Conservation (phyloP, 2,113 vertebrate genomes). For the Glaucidium brasilianum region DNA sequence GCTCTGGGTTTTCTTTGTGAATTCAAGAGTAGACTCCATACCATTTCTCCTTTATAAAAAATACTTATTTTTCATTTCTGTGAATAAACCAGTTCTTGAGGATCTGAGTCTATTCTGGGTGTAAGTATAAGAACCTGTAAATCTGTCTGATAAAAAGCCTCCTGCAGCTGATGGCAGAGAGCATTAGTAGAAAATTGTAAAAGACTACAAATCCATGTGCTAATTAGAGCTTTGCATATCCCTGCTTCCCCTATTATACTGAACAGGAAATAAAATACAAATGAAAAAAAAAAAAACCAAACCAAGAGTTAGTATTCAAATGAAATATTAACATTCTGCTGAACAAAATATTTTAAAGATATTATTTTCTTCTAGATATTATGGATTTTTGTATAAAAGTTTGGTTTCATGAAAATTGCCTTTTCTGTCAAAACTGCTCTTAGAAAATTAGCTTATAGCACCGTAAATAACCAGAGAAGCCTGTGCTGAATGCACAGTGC, state of each 20-base stretch:
- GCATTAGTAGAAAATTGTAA: slow-evolving; percentile 15
- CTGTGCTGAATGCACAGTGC: background rate
- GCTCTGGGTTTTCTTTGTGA: slow-evolving; percentile 24
- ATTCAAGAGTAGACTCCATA: background rate
- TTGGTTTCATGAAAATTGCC: background rate
- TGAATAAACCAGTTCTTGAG: background rate
- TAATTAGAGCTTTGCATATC: slow-evolving; percentile 49
- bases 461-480: background rate
- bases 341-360: background rate
- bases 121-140: background rate
- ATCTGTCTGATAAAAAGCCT: slow-evolving; percentile 21
- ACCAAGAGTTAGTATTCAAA: background rate
- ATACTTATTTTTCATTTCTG: slow-evolving; percentile 1
- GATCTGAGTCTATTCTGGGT: background rate
- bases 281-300: background rate
- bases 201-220: slow-evolving; percentile 23
- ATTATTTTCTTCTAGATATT: background rate
- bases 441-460: background rate
- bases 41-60: background rate
- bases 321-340: background rate
- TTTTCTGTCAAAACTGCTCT: background rate
- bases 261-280: slow-evolving; percentile 22
- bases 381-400: background rate
- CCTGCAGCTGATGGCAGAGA: slow-evolving; percentile 28
- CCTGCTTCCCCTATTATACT: background rate